Evolutionary conservation across 2,888 invertebrate species (phyloP).

Genomic region (Scaptomyza reducta): DNA sequence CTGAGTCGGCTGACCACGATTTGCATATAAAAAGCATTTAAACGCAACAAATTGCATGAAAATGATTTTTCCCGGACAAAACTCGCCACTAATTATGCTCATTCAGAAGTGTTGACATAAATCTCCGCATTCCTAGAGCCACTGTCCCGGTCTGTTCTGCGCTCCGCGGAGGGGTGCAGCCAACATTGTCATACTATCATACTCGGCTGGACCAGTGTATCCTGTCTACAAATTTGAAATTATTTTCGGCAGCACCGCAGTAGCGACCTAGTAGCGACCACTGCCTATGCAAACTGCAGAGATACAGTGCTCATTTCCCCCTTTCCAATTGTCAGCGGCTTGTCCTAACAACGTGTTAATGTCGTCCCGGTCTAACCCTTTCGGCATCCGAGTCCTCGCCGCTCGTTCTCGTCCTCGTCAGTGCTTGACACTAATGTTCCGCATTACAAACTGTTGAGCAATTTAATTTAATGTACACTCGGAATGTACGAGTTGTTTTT

Average conservation of each 20-base stretch:
- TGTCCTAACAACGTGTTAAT: conserved; percentile 79
- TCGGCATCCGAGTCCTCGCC: conserved; percentile 26
- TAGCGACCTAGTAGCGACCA: conserved; percentile 20
- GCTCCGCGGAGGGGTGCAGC: conserved; percentile 43
- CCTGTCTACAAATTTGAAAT: conserved; percentile 75
- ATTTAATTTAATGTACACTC: conserved; percentile 81
- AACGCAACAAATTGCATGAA: conserved; percentile 76
- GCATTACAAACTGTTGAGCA: conserved; percentile 84
- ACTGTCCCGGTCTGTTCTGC: conserved; percentile 2
- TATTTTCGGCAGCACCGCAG: conserved; percentile 60
- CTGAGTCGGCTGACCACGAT: conserved; percentile 66
- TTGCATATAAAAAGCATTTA: conserved; percentile 81
- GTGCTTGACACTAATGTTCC: conserved; percentile 81
- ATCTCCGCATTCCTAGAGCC: conserved; percentile 62
- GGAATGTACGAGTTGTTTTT: conserved; percentile 13
- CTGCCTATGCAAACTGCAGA: conserved; percentile 23
- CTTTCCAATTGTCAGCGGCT: conserved; percentile 56
- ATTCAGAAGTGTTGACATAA: conserved; percentile 76
- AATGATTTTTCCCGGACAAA: conserved; percentile 64
- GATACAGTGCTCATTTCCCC: conserved; percentile 7
- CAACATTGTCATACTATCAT: conserved; percentile 3
- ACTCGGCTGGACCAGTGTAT: conserved; percentile 60
- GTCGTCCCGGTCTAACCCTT: conserved; percentile 67
- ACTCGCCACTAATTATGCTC: conserved; percentile 80
- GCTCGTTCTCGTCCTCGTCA: conserved; percentile 49